A percentile compares a stretch with the other conserved stretches of the same genome.
phyloP scores from a whole-genome alignment of 2,888 invertebrate genomes.

The Crepidodera aurea region DNA sequence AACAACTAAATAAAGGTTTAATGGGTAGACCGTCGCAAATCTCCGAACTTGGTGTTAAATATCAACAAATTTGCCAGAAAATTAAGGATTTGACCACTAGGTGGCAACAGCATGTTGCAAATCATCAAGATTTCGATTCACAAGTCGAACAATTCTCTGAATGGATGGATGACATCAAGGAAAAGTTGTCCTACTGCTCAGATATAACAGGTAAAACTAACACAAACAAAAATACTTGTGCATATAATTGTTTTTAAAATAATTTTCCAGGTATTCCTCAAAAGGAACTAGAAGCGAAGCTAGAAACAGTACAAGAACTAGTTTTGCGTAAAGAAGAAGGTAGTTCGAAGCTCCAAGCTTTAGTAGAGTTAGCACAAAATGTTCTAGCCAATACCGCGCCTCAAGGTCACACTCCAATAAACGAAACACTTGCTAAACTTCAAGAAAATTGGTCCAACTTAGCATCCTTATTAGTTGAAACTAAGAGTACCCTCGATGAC shows the following conservation, averaged over 20 bases:
- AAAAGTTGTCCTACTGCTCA: slow-evolving; percentile 87
- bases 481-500: slow-evolving; percentile 86
- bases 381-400: slow-evolving; percentile 92
- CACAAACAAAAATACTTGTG: not conserved
- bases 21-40: slow-evolving; percentile 82
- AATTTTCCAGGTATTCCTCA: slow-evolving; percentile 76
- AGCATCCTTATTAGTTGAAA: slow-evolving; percentile 88
- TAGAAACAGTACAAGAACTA: slow-evolving; percentile 85
- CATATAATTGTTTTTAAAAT: too few relatives aligned
- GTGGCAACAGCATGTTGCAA: slow-evolving; percentile 91
- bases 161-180: slow-evolving; percentile 78
- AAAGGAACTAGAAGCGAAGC: slow-evolving; percentile 85
- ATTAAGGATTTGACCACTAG: slow-evolving; percentile 89
- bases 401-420: slow-evolving; percentile 85
- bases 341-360: slow-evolving; percentile 84
- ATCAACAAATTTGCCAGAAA: slow-evolving; percentile 88
- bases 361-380: slow-evolving; percentile 90
- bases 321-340: slow-evolving; percentile 93
- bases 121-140: slow-evolving; percentile 87
- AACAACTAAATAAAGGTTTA: slow-evolving; percentile 79
- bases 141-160: slow-evolving; percentile 66
- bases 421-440: slow-evolving; percentile 79
- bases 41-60: slow-evolving; percentile 90
- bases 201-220: slow-evolving; percentile 74
- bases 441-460: slow-evolving; percentile 92